Conservation (phyloP, 37 sponge, comb jelly and placozoan species). For the Ianthella basta region DNA sequence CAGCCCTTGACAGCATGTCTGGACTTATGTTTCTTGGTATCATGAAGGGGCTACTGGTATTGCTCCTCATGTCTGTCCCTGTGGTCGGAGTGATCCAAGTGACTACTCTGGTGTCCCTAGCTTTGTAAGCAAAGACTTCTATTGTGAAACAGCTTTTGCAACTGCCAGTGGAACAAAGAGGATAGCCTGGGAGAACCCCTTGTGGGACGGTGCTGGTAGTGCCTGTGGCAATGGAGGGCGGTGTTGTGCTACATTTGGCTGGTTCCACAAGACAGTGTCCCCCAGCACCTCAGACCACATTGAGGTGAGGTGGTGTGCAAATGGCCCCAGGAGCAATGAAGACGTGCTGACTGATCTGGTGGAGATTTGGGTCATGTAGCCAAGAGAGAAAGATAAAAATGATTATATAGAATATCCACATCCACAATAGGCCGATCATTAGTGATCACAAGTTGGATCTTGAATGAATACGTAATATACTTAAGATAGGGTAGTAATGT, state of each 20-base stretch:
- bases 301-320: constrained; percentile 15
- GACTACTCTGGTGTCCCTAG: background rate
- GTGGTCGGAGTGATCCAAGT: background rate
- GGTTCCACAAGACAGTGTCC: background rate
- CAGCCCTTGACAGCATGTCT: constrained; percentile 4
- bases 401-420: no score
- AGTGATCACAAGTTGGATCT: no score
- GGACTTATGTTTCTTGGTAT: constrained; percentile 9
- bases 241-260: constrained; percentile 19
- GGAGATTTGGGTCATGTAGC: no score
- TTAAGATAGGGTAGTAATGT: no score
- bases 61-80: constrained; percentile 3
- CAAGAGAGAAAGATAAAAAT: no score
- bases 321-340: constrained; percentile 20
- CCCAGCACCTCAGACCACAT: constrained; percentile 15
- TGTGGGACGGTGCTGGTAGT: constrained; percentile 8
- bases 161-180: background rate
- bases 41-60: background rate
- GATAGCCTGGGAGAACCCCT: background rate
- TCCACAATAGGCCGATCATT: no score
- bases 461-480: no score
- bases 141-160: constrained; percentile 31
- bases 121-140: constrained; percentile 40
- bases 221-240: background rate
- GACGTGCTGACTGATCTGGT: constrained; percentile 2